Evolutionary conservation across 2,888 invertebrate genomes (phyloP).

Genomic region (Artemia sinica): DNA sequence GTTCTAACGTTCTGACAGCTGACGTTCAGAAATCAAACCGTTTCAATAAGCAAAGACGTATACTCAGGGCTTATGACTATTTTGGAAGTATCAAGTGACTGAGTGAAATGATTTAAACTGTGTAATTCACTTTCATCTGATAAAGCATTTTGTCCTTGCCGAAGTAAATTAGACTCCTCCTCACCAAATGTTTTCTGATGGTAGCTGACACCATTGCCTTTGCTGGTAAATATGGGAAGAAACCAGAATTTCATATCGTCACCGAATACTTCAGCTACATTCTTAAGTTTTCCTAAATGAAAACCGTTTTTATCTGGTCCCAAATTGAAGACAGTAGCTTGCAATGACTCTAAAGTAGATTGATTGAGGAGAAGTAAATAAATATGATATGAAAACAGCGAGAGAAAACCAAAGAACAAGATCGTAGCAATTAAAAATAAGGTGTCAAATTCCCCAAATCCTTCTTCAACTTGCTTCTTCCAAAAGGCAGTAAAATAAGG

Average conservation of each 20-base stretch:
- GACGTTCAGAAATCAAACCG: too few relatives aligned
- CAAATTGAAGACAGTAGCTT: slow-evolving; percentile 80
- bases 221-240: slow-evolving; percentile 78
- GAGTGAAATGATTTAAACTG: too few relatives aligned
- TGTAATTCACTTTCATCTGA: too few relatives aligned
- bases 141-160: too few relatives aligned
- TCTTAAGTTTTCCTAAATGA: slow-evolving; percentile 70
- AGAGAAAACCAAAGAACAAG: slow-evolving; percentile 90
- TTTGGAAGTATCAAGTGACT: too few relatives aligned
- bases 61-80: too few relatives aligned
- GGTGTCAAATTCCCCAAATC: slow-evolving; percentile 66
- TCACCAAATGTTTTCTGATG: too few relatives aligned
- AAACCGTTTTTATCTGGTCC: slow-evolving; percentile 93
- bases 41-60: too few relatives aligned
- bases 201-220: slow-evolving; percentile 29
- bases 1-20: too few relatives aligned
- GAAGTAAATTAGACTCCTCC: too few relatives aligned
- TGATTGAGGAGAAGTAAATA: slow-evolving; percentile 81
- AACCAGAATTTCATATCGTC: slow-evolving; percentile 68
- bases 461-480: slow-evolving; percentile 49
- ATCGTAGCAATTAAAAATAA: slow-evolving; percentile 91
- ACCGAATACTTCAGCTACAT: slow-evolving; percentile 93
- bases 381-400: slow-evolving; percentile 89
- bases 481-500: slow-evolving; percentile 79
- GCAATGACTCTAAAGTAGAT: slow-evolving; percentile 90